Conservation (phyloP, 2,888 invertebrate species). For the Clivina fossor region DNA sequence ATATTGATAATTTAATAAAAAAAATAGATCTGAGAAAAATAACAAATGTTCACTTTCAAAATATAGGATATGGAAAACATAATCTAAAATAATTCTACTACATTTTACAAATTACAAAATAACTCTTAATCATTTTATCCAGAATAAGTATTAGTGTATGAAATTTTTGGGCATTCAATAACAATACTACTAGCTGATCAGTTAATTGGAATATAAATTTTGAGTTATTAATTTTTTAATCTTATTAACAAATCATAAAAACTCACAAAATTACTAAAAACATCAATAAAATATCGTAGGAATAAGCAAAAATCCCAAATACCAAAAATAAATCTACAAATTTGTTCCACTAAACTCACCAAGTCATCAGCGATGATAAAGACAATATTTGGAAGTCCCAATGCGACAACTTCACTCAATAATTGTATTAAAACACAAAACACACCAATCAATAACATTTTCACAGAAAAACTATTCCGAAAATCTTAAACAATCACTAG, state of each 20-base stretch:
- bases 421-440: too few species aligned
- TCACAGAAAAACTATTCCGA: background rate
- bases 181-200: background rate
- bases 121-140: too few species aligned
- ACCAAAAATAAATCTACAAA: background rate
- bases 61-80: too few species aligned
- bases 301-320: background rate
- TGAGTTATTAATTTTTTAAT: too few species aligned
- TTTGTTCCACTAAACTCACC: conserved; percentile 55
- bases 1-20: too few species aligned
- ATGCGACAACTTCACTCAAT: too few species aligned
- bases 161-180: background rate
- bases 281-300: background rate
- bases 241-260: background rate
- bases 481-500: background rate
- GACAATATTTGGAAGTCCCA: conserved; percentile 61
- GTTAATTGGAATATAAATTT: background rate
- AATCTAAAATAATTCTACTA: too few species aligned
- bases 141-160: background rate
- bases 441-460: too few species aligned
- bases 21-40: too few species aligned
- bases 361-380: conserved; percentile 78
- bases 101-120: too few species aligned
- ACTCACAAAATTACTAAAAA: too few species aligned
- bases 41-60: too few species aligned